phyloP scores from a whole-genome alignment of 2,888 invertebrate species.

The Ecliptopera silaceata region DNA sequence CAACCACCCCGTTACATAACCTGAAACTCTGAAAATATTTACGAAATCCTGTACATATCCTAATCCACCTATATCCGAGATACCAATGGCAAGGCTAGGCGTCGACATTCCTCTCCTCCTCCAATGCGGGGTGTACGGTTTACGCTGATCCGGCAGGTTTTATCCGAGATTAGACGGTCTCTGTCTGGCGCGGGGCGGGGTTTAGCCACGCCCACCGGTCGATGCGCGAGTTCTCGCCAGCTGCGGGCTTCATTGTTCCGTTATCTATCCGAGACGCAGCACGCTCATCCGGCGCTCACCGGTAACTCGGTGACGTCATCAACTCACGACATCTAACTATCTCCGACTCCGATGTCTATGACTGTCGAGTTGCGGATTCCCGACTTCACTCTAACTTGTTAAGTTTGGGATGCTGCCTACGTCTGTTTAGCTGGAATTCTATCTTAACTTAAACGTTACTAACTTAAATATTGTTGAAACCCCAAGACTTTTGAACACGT shows the following conservation, averaged over 20 bases:
- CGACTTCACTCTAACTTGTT: conserved; percentile 1
- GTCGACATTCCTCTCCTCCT: conserved; percentile 72
- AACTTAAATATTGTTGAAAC: conserved; percentile 2
- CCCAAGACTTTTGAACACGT: not conserved
- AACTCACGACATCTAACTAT: conserved; percentile 21
- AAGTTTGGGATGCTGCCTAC: conserved; percentile 6
- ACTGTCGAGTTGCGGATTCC: conserved; percentile 5
- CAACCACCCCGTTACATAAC: conserved; percentile 34
- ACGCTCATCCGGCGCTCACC: conserved; percentile 72
- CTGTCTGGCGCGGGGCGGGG: conserved; percentile 73
- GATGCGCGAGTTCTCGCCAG: conserved; percentile 55
- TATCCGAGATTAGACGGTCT: conserved; percentile 80
- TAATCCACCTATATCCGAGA: conserved; percentile 74
- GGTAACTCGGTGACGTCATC: conserved; percentile 60
- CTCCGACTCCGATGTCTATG: conserved; percentile 1
- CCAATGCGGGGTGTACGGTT: conserved; percentile 74
- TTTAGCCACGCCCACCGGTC: conserved; percentile 78
- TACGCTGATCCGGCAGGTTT: conserved; percentile 70
- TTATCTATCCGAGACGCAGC: conserved; percentile 76
- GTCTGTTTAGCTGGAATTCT: not conserved
- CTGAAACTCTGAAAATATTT: conserved; percentile 42
- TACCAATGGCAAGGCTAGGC: conserved; percentile 76
- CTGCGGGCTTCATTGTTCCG: conserved; percentile 69
- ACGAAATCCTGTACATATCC: conserved; percentile 57
- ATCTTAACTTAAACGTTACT: not conserved